Evolutionary conservation across 2,888 invertebrate genomes (phyloP).

Genomic region (Pomacea canaliculata): DNA sequence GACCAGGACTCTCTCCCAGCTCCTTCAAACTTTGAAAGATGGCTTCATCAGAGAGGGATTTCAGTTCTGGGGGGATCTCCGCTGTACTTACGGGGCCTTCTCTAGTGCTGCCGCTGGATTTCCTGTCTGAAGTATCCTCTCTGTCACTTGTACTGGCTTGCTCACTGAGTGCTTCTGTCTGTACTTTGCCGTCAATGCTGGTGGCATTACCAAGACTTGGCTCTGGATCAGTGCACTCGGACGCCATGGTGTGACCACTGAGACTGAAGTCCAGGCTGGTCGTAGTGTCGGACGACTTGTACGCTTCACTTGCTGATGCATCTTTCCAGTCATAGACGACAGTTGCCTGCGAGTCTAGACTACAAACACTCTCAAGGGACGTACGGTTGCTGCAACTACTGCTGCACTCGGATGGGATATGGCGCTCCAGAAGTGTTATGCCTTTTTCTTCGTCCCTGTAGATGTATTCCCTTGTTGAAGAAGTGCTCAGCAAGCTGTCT

Average conservation of each 20-base stretch:
- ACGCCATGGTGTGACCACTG: conserved; percentile 12
- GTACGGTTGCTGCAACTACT: conserved; percentile 42
- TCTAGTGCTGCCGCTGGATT: not conserved
- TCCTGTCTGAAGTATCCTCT: not conserved
- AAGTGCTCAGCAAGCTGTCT: conserved; percentile 46
- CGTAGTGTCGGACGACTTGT: not conserved
- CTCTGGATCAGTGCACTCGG: not conserved
- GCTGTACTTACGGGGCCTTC: not conserved
- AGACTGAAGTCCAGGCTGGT: conserved; percentile 6
- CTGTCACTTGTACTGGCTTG: not conserved
- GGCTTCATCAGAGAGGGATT: conserved; percentile 39
- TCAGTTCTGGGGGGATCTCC: conserved; percentile 31
- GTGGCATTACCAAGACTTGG: not conserved
- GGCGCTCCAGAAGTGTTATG: conserved; percentile 53
- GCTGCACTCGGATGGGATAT: conserved; percentile 54
- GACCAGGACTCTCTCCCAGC: conserved; percentile 83
- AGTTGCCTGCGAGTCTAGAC: conserved; percentile 46
- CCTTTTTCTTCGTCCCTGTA: conserved; percentile 56
- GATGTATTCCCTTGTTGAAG: conserved; percentile 51
- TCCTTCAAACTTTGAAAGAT: conserved; percentile 57
- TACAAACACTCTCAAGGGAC: conserved; percentile 48
- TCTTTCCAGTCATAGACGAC: conserved; percentile 54
- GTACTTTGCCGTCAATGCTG: not conserved
- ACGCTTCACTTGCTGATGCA: not conserved
- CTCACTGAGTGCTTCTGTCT: not conserved